Conservation (phyloP, 1,140 invertebrate genomes). For the Drosophila leontia region DNA sequence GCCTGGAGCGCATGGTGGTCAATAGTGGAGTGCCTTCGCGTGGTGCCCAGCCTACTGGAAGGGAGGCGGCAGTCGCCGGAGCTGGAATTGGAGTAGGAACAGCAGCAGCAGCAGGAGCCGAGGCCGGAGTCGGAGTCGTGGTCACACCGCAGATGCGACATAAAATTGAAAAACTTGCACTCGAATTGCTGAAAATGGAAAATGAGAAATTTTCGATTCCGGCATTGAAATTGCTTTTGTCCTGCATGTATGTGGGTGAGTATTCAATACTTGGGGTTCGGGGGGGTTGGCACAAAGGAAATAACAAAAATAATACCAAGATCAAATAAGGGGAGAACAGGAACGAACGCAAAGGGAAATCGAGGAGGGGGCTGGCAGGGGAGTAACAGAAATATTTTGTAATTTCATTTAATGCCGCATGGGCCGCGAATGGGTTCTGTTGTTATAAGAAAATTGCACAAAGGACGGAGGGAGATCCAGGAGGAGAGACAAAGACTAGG, state of each 20-base stretch:
- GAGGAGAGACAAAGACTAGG: not conserved
- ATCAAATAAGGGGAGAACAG: conserved; percentile 29
- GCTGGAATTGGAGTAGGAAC: conserved; percentile 2
- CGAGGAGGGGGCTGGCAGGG: not conserved
- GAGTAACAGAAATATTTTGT: conserved; percentile 59
- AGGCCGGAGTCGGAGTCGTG: conserved; percentile 43
- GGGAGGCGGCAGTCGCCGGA: conserved; percentile 7
- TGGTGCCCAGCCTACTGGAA: conserved; percentile 48
- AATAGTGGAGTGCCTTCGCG: conserved; percentile 72
- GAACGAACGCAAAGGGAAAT: not conserved
- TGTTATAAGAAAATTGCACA: conserved; percentile 43
- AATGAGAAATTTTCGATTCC: conserved; percentile 89
- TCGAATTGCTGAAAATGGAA: conserved; percentile 89
- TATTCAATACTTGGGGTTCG: not conserved
- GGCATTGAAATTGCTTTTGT: conserved; percentile 90
- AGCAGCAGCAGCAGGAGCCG: conserved; percentile 17
- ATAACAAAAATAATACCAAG: conserved; percentile 44
- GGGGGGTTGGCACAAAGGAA: conserved; percentile 12
- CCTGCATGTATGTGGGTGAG: conserved; percentile 91
- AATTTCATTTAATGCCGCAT: conserved; percentile 62
- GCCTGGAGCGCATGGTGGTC: conserved; percentile 90
- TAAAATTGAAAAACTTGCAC: conserved; percentile 90
- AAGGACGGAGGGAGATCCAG: not conserved
- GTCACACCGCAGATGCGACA: conserved; percentile 86
- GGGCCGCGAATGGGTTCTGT: conserved; percentile 39